phyloP scores from a whole-genome alignment of 2,113 vertebrate species.

The Chrysemys picta region DNA sequence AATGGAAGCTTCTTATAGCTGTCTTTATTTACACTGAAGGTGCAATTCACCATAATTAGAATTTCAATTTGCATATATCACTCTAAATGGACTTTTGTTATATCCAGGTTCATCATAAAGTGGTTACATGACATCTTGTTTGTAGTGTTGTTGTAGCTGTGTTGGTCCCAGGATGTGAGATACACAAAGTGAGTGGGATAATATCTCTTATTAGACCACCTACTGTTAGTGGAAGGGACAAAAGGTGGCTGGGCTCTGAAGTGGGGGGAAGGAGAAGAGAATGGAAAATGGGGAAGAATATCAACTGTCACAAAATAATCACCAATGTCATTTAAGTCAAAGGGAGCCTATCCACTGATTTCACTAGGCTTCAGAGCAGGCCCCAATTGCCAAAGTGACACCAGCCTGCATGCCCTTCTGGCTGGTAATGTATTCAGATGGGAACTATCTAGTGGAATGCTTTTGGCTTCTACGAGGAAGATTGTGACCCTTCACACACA shows the following conservation, averaged over 20 bases:
- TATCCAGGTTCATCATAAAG: background rate
- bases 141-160: background rate
- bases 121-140: background rate
- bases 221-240: background rate
- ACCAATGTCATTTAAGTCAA: constrained; percentile 51
- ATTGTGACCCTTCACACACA: background rate
- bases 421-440: fast-evolving
- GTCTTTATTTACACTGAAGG: background rate
- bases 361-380: constrained; percentile 26
- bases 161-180: fast-evolving
- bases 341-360: constrained; percentile 9
- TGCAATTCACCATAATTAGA: background rate
- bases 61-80: background rate
- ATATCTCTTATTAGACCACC: background rate
- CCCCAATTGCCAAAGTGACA: background rate
- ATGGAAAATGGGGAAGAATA: background rate
- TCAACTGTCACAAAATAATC: constrained; percentile 14
- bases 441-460: background rate
- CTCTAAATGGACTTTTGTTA: background rate
- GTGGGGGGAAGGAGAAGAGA: background rate
- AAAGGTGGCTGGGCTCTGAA: background rate
- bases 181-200: background rate
- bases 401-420: background rate
- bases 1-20: background rate
- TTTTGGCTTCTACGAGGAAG: background rate